Evolutionary conservation across 2,113 vertebrate genomes (phyloP).

Genomic region (Ailurus styani): DNA sequence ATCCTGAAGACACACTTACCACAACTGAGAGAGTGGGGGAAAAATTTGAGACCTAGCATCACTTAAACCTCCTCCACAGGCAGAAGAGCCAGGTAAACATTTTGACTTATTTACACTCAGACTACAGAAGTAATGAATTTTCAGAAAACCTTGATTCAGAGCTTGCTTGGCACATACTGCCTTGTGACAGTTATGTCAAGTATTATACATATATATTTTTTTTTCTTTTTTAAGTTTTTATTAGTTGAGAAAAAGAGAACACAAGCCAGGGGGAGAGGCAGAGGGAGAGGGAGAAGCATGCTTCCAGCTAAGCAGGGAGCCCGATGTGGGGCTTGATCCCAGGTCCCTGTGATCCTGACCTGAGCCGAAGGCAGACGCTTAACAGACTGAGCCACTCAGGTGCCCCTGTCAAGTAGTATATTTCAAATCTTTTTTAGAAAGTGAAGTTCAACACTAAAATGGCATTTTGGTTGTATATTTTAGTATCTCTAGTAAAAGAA

Average conservation of each 20-base stretch:
- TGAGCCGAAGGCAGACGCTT: too few relatives aligned
- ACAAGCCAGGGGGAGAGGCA: too few relatives aligned
- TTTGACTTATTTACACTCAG: conserved; percentile 51
- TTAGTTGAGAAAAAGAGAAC: too few relatives aligned
- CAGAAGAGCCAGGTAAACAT: conserved; percentile 68
- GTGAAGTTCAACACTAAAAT: conserved; percentile 4
- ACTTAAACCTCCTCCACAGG: conserved; percentile 42
- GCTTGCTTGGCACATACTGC: neutral
- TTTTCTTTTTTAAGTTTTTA: too few relatives aligned
- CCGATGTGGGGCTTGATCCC: too few relatives aligned
- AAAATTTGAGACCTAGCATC: conserved; percentile 54
- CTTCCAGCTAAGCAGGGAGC: too few relatives aligned
- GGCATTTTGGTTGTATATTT: neutral
- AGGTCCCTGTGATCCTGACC: too few relatives aligned
- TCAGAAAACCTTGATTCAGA: neutral
- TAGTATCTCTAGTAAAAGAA: neutral
- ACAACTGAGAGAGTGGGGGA: conserved; percentile 31
- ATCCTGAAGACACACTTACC: conserved; percentile 35
- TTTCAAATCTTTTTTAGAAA: neutral
- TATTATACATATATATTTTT: neutral
- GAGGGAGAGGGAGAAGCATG: too few relatives aligned
- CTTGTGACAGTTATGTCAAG: neutral
- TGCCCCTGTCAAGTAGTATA: neutral
- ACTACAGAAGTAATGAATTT: neutral
- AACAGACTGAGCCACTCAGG: too few relatives aligned